Conservation (phyloP, 1,140 invertebrate genomes). For the Rhizoglyphus robini region DNA sequence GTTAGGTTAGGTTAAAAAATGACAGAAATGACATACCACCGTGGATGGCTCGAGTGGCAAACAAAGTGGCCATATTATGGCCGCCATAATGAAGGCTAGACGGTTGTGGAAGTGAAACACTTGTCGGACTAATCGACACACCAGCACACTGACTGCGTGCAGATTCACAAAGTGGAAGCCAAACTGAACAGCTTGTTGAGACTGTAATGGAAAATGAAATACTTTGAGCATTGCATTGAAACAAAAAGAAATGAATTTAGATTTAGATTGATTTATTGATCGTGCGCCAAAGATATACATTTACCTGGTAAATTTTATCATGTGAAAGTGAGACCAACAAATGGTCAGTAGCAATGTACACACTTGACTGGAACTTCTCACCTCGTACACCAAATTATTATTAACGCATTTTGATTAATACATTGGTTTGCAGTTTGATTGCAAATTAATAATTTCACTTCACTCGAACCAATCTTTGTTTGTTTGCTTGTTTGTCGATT, state of each 20-base stretch:
- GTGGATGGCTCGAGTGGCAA: slow-evolving; percentile 42
- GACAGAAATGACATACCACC: slow-evolving; percentile 34
- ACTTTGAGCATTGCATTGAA: neutral
- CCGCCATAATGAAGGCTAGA: slow-evolving; percentile 30
- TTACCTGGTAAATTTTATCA: too few relatives aligned
- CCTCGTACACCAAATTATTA: too few relatives aligned
- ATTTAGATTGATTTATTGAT: too few relatives aligned
- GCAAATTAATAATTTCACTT: neutral
- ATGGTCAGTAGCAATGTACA: too few relatives aligned
- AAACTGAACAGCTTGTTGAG: slow-evolving; percentile 30
- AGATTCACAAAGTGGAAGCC: slow-evolving; percentile 39
- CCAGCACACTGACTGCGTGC: slow-evolving; percentile 27
- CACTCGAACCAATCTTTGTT: neutral
- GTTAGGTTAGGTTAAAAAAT: neutral
- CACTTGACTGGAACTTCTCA: too few relatives aligned
- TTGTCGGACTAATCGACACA: slow-evolving; percentile 17
- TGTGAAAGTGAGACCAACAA: too few relatives aligned
- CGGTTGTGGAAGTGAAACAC: slow-evolving; percentile 20
- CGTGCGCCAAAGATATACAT: too few relatives aligned
- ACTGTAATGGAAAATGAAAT: slow-evolving; percentile 24
- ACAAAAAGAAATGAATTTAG: too few relatives aligned
- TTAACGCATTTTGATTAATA: too few relatives aligned
- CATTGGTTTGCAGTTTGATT: too few relatives aligned
- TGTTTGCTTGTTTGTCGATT: neutral
- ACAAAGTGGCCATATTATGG: slow-evolving; percentile 36